Evolutionary conservation across 1,140 invertebrate genomes (phyloP).

Genomic region (Delia radicum): DNA sequence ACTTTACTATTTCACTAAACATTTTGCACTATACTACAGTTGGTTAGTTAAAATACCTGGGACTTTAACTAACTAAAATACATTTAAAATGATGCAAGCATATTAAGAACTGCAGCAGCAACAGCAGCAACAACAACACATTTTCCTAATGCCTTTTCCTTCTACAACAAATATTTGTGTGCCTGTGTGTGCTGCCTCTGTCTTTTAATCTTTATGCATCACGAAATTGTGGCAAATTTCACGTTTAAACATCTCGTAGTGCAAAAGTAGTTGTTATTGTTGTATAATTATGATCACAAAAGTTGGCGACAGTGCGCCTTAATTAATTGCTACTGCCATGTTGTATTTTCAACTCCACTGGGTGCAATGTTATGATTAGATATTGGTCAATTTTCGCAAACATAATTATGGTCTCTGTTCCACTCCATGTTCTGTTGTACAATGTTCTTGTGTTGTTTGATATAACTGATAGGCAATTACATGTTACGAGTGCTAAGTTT

Average conservation of each 20-base stretch:
- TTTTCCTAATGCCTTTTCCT: not conserved
- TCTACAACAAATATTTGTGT: not conserved
- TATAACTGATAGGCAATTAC: not conserved
- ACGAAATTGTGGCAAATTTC: not conserved
- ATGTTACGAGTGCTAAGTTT: too few relatives aligned
- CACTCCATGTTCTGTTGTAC: not conserved
- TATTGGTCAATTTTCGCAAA: conserved; percentile 6
- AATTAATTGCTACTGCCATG: conserved; percentile 20
- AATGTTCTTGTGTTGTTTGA: not conserved
- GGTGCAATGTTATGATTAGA: conserved; percentile 21
- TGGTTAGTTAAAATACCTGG: not conserved
- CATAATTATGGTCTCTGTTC: not conserved
- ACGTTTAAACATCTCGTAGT: not conserved
- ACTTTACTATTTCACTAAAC: not conserved
- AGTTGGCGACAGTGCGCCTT: conserved; percentile 19
- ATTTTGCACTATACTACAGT: not conserved
- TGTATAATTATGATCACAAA: conserved; percentile 12
- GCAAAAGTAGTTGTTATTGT: not conserved
- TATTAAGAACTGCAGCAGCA: not conserved
- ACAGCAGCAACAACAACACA: not conserved
- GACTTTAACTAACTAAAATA: not conserved
- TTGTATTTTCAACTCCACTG: conserved; percentile 17
- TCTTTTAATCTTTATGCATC: too few relatives aligned
- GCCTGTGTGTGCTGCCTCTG: not conserved
- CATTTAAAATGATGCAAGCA: not conserved